phyloP scores from a whole-genome alignment of 2,888 invertebrate genomes.

The Dastarcus helophoroides region DNA sequence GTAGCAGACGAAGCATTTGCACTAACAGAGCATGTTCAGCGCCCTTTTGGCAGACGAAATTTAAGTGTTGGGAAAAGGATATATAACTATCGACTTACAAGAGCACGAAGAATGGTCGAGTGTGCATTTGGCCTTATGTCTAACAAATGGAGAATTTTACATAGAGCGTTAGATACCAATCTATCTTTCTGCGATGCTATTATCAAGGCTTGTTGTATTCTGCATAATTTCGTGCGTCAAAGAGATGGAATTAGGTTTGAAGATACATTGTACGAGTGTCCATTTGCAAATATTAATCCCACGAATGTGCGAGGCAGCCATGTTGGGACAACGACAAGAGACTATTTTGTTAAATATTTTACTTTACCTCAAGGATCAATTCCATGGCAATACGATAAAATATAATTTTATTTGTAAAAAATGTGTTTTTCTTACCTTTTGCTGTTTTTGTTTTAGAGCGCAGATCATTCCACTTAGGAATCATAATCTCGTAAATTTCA shows the following conservation, averaged over 20 bases:
- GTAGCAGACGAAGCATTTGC: conserved; percentile 20
- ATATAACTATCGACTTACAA: conserved; percentile 14
- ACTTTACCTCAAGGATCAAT: conserved; percentile 14
- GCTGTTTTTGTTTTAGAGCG: too few species aligned
- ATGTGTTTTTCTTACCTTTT: conserved; percentile 1
- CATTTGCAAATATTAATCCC: conserved; percentile 4
- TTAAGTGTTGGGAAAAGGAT: conserved; percentile 12
- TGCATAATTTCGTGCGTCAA: conserved; percentile 16
- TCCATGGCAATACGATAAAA: conserved; percentile 13
- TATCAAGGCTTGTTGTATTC: conserved; percentile 21
- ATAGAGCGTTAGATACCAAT: conserved; percentile 22
- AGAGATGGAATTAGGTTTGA: conserved; percentile 10
- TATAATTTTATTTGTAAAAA: too few species aligned
- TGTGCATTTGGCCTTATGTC: conserved; percentile 13
- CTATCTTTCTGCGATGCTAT: conserved; percentile 19
- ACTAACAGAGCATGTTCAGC: conserved; percentile 13
- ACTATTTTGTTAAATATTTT: conserved; percentile 18
- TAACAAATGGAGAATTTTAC: conserved; percentile 27
- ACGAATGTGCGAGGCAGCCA: conserved; percentile 9
- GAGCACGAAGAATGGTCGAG: conserved; percentile 14
- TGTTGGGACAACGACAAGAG: conserved; percentile 11
- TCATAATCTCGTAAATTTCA: too few species aligned
- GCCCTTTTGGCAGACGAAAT: conserved; percentile 13
- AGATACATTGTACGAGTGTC: conserved; percentile 9
- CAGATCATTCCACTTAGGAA: too few species aligned